A percentile compares a stretch with the other conserved stretches of the same genome.
These are phyloP conservation scores for Gasterosteus nipponicus DNA, from an alignment of 2,113 vertebrate species.

Conservation along the genomic window DNA sequence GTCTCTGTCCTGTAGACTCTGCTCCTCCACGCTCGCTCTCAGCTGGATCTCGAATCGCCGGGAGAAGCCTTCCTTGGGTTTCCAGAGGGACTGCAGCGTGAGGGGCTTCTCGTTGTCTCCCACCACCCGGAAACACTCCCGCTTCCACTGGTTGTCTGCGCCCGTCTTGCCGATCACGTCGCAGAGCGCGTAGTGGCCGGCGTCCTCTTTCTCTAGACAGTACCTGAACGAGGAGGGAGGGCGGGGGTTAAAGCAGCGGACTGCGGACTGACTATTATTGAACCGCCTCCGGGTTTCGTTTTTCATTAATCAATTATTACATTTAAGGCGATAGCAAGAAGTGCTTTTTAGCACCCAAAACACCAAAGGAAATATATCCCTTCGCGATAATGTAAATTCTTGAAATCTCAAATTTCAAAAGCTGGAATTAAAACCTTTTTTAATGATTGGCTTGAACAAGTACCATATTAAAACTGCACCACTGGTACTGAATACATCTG, in stretches of 20 bases:
- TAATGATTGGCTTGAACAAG: neutral
- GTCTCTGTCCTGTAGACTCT: conserved; percentile 71
- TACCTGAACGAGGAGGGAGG: conserved; percentile 67
- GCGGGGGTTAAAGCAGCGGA: neutral
- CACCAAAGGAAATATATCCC: no score
- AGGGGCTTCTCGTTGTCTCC: conserved; percentile 81
- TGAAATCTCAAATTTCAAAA: neutral
- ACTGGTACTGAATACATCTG: neutral
- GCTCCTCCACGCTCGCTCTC: conserved; percentile 68
- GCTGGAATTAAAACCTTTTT: neutral
- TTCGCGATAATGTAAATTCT: neutral
- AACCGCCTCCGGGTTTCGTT: neutral
- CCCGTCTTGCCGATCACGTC: conserved; percentile 80
- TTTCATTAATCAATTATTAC: neutral
- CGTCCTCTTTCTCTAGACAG: conserved; percentile 80
- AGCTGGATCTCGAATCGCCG: conserved; percentile 83
- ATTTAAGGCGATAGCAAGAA: neutral
- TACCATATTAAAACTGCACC: neutral
- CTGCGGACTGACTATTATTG: no score
- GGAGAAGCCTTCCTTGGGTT: conserved; percentile 84
- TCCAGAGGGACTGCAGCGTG: conserved; percentile 84
- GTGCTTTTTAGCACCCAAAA: neutral
- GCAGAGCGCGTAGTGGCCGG: conserved; percentile 78
- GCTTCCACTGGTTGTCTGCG: conserved; percentile 77
- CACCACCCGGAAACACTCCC: conserved; percentile 82